A percentile compares a stretch with the other conserved stretches of the same genome.
These are phyloP conservation scores for Lamproptera curius DNA, from an alignment of 2,888 invertebrate species.

Conservation along the genomic window DNA sequence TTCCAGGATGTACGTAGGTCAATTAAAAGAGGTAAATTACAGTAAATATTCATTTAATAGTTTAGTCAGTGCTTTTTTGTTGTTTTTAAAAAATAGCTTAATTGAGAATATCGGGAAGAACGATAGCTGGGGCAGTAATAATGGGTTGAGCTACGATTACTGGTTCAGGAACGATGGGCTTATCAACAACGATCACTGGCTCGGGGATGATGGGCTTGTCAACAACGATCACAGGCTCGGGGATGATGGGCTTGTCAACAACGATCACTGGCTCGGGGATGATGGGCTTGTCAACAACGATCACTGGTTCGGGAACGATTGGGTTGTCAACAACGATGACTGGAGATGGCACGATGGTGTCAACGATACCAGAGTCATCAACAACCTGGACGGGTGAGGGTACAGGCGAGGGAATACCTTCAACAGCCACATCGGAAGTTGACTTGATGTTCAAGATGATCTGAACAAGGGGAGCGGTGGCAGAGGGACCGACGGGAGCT, in stretches of 20 bases:
- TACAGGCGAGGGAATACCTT: slow-evolving; percentile 1
- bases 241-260: slow-evolving; percentile 18
- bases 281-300: slow-evolving; percentile 18
- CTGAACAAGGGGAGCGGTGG: slow-evolving; percentile 30
- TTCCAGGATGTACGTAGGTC: too few species aligned
- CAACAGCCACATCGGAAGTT: slow-evolving; percentile 2
- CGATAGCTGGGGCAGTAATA: slow-evolving; percentile 34
- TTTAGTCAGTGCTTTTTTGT: too few species aligned
- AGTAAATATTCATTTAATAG: too few species aligned
- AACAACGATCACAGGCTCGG: slow-evolving; percentile 15
- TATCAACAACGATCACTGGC: slow-evolving; percentile 23
- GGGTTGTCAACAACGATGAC: too few species aligned
- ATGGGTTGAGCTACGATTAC: slow-evolving; percentile 25
- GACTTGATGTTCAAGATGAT: slow-evolving; percentile 31
- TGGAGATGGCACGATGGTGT: neutral
- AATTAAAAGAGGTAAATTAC: too few species aligned
- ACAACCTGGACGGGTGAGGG: neutral
- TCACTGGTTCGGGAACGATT: slow-evolving; percentile 17
- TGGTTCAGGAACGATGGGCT: slow-evolving; percentile 26
- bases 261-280: slow-evolving; percentile 14
- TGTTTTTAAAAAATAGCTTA: too few species aligned
- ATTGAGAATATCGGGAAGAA: slow-evolving; percentile 18
- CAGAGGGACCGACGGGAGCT: slow-evolving; percentile 13
- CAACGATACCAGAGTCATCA: too few species aligned
- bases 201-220: slow-evolving; percentile 24